phyloP scores from a whole-genome alignment of 2,797 vertebrate species.

The Galaxias olidus region DNA sequence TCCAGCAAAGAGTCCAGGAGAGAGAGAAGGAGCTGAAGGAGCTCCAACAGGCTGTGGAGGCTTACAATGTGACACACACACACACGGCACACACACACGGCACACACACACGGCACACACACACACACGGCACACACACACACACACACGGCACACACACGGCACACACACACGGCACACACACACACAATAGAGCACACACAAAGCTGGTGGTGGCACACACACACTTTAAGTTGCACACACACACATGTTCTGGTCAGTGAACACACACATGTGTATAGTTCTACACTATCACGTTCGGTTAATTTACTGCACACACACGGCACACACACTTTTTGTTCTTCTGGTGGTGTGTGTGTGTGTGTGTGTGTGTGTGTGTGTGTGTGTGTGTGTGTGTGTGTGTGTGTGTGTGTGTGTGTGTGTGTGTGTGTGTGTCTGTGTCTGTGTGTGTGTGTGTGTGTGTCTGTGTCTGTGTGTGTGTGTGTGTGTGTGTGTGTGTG shows the following conservation, averaged over 20 bases:
- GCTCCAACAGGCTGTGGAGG: not conserved
- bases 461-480: not conserved
- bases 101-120: too few species aligned
- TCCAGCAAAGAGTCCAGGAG: not conserved
- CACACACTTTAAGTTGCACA: too few species aligned
- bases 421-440: slow-evolving; percentile 8
- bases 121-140: too few species aligned
- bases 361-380: slow-evolving; percentile 5
- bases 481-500: slow-evolving; percentile 7
- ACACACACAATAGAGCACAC: not conserved
- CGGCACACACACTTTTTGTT: too few species aligned
- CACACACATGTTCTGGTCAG: too few species aligned
- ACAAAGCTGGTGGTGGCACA: too few species aligned
- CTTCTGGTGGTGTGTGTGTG: not conserved
- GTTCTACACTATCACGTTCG: too few species aligned
- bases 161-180: too few species aligned
- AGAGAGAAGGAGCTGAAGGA: not conserved
- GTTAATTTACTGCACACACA: too few species aligned
- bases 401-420: not conserved
- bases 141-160: too few species aligned
- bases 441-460: not conserved
- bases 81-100: not conserved
- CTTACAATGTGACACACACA: not conserved
- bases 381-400: slow-evolving; percentile 7
- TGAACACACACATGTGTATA: too few species aligned